Conservation (phyloP, 2,888 invertebrate species). For the Trissolcus brochymenae region DNA sequence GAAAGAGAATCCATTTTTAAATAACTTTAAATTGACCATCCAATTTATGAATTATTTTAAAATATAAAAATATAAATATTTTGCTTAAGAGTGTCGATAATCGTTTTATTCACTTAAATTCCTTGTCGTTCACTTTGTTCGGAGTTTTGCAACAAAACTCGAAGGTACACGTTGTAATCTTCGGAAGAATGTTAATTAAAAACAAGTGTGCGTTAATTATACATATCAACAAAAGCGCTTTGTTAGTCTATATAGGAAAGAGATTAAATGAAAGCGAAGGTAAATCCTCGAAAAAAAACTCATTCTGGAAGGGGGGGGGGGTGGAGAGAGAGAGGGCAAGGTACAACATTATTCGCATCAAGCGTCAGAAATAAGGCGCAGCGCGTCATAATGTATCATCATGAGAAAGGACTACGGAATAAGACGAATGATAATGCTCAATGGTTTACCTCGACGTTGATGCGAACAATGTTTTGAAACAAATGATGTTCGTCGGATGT, state of each 20-base stretch:
- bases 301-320: no score
- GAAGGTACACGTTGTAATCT: constrained; percentile 24
- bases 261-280: background rate
- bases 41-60: no score
- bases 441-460: constrained; percentile 57
- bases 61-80: no score
- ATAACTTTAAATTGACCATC: no score
- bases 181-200: constrained; percentile 38
- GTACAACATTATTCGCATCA: background rate
- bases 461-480: constrained; percentile 67
- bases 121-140: background rate
- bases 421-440: constrained; percentile 66
- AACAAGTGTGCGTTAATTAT: constrained; percentile 33
- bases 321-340: no score
- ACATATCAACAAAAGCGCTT: constrained; percentile 30
- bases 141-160: constrained; percentile 12
- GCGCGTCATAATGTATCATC: constrained; percentile 51
- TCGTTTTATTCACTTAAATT: background rate
- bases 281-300: constrained; percentile 5
- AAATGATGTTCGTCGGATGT: constrained; percentile 68
- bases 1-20: no score
- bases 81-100: no score
- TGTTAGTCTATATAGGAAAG: background rate
- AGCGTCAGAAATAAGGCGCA: constrained; percentile 10
- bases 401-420: constrained; percentile 62